These are phyloP conservation scores for Melipona bicolor DNA, from an alignment of 2,888 invertebrate species.

Conservation along the genomic window DNA sequence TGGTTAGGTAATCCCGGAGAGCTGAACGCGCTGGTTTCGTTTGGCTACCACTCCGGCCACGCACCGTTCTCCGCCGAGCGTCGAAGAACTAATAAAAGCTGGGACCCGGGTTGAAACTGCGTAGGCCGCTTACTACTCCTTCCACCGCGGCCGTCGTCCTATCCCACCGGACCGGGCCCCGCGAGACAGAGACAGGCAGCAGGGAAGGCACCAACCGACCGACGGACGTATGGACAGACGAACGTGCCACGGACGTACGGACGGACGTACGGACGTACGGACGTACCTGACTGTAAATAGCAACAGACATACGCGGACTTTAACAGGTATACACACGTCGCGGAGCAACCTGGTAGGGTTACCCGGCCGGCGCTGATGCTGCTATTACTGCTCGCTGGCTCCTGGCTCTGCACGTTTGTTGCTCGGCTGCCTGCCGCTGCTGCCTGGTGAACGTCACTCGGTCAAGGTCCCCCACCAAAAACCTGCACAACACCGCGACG, in stretches of 20 bases:
- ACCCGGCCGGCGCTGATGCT: constrained; percentile 28
- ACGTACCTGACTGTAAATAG: constrained; percentile 9
- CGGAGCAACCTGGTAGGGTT: constrained; percentile 8
- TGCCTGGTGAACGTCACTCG: constrained; percentile 78
- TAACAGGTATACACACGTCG: constrained; percentile 69
- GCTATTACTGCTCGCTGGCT: constrained; percentile 27
- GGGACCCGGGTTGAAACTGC: constrained; percentile 81
- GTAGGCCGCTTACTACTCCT: constrained; percentile 82
- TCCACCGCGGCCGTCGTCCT: constrained; percentile 77
- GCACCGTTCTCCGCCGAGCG: constrained; percentile 82
- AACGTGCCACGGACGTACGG: constrained; percentile 44
- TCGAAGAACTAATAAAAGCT: constrained; percentile 83
- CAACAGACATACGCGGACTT: constrained; percentile 54
- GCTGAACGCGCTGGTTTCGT: constrained; percentile 32
- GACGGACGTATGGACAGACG: constrained; percentile 47
- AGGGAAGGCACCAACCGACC: constrained; percentile 59
- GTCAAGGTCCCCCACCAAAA: constrained; percentile 82
- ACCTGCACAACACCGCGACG: constrained; percentile 59
- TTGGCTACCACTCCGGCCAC: constrained; percentile 66
- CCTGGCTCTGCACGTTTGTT: constrained; percentile 12
- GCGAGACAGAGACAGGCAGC: constrained; percentile 67
- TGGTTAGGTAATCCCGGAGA: constrained; percentile 49
- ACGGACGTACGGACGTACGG: constrained; percentile 43
- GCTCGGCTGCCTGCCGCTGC: constrained; percentile 30
- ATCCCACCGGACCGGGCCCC: constrained; percentile 73